phyloP scores from a whole-genome alignment of 1,140 invertebrate genomes.

The Caerostris extrusa region DNA sequence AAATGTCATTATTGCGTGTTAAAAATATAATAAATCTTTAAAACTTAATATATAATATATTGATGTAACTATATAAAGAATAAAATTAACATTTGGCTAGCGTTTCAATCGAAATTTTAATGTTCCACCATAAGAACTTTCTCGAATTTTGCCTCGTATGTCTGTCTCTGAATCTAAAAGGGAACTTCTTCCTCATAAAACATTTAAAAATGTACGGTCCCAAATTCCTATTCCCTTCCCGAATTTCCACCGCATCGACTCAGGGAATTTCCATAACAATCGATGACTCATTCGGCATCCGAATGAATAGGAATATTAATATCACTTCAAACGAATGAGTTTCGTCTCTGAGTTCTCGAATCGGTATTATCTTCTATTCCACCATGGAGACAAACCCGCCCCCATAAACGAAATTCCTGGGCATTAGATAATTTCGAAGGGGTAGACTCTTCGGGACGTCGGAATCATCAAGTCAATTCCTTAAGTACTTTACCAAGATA shows the following conservation, averaged over 20 bases:
- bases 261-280: conserved; percentile 38
- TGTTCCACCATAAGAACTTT: no score
- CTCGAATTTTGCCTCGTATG: no score
- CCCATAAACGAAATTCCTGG: background rate
- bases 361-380: background rate
- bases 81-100: no score
- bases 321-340: conserved; percentile 4
- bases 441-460: no score
- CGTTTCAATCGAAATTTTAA: no score
- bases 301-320: conserved; percentile 29
- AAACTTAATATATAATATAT: no score
- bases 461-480: conserved; percentile 21
- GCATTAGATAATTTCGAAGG: conserved; percentile 7
- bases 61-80: no score
- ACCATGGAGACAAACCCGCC: background rate
- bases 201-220: background rate
- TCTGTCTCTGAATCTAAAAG: background rate
- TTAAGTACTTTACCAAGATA: conserved; percentile 23
- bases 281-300: conserved; percentile 17
- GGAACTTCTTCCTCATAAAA: background rate
- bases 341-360: background rate
- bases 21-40: no score
- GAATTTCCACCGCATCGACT: background rate
- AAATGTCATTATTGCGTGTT: no score
- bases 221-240: background rate